phyloP scores from a whole-genome alignment of 2,797 vertebrate genomes.

The Xyrichtys novacula region DNA sequence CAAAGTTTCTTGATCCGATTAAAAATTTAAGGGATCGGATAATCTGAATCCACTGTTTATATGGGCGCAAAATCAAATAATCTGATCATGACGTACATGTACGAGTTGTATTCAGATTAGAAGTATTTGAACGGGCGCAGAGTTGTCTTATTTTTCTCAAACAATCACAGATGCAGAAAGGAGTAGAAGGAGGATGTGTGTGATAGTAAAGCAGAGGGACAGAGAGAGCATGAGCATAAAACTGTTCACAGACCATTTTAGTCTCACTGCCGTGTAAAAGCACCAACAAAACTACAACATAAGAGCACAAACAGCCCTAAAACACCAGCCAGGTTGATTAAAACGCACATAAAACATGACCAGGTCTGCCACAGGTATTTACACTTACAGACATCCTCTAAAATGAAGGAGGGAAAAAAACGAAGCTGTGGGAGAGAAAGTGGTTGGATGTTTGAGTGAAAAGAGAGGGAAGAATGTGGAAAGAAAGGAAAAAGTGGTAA shows the following conservation, averaged over 20 bases:
- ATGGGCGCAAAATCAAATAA: too few relatives aligned
- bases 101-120: too few relatives aligned
- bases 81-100: too few relatives aligned
- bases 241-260: conserved; percentile 13
- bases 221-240: too few relatives aligned
- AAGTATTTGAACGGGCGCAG: too few relatives aligned
- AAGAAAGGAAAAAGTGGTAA: conserved; percentile 26
- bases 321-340: conserved; percentile 59
- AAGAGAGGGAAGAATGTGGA: conserved; percentile 18
- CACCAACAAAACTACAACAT: conserved; percentile 23
- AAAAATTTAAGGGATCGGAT: too few relatives aligned
- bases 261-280: conserved; percentile 11
- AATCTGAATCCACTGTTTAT: too few relatives aligned
- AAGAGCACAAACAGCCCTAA: conserved; percentile 47
- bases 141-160: too few relatives aligned
- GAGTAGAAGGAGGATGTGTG: too few relatives aligned
- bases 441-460: not conserved
- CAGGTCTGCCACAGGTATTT: conserved; percentile 74
- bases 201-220: too few relatives aligned
- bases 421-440: not conserved
- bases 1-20: too few relatives aligned
- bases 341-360: conserved; percentile 64
- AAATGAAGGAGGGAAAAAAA: conserved; percentile 4
- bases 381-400: conserved; percentile 60
- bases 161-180: too few relatives aligned